Base-by-base conservation (phyloP, 2,888 invertebrate genomes). In the Plebejus anna region DNA sequence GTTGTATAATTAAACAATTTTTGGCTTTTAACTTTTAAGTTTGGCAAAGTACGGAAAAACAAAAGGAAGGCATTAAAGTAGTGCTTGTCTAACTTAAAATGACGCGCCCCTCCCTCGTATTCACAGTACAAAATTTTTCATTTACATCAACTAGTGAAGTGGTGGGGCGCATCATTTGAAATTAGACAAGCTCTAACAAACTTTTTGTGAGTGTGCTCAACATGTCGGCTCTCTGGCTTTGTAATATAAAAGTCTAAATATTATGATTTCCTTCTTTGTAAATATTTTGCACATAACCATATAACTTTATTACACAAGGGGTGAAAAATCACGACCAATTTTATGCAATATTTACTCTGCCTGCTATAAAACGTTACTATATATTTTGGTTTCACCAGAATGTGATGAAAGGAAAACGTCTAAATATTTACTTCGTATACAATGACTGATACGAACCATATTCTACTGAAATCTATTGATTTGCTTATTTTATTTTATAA, bases 401-500 rank as follows among this genome's bases (percentile, higher is more conserved):
- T 36, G 16, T 66, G 66, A 32, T 66, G 66, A 66, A 66, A 66
- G 32, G 66, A 32, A 61, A 66, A 66, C 66, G 13, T 66, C 66
- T 36, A 66, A 66, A 66, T 36, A 36, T 66, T 66, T 66, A 66
- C 66, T 66, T 66, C 22, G 32, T 5, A 13, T 22, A 32, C 32
- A 61, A 61, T 61, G 32, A 66, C 66, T 66, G 66, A 66, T 13
- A 66, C 32, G 66, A 36, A 66, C 66, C 66, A 66, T 32, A 32
- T 36, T 36, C 66, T 61, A 61, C 61, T 61, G 61, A 61, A 55
- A 16, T 32, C 32, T 66, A 32, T 5, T 36, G 13, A 1, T 13
- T 4, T 32, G 36, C 32, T 66, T 36, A 13, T 61, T 61, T 28
- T 3, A 61, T 61, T 61, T 28, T 61, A 4, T 28, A 28, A 28